Base-by-base conservation (phyloP, 2,113 vertebrate species). In the Eleginops maclovinus region DNA sequence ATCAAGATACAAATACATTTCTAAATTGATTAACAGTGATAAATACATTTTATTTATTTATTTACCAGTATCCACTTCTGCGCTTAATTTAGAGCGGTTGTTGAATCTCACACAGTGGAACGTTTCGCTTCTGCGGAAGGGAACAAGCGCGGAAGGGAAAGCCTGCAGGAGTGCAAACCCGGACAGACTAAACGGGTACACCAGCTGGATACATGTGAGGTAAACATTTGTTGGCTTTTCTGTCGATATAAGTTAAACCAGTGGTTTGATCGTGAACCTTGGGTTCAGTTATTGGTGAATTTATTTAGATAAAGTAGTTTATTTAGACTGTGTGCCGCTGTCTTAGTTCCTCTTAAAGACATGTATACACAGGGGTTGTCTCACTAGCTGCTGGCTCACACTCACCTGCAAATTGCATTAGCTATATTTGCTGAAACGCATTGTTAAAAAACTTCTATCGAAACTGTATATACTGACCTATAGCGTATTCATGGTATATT, bases 141-240 rank as follows among this genome's bases (percentile, higher is more conserved):
- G 36, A 84, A 81, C 50, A 69, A 43, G 4, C 2, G 21, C 82
- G 83, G 89, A 88, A 71, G 1, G 36, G 4, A 61, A 55, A 61
- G 11, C n/a, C 3, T 6, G 3, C 9, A 2, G 68, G 72, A 75
- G 0, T 7, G n/a, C 49, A 17, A 9, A 14, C 10, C 56, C 85
- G 89, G 82, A 81, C 58, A 3, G 44, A 50, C 12, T 84, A 81
- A 2, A 62, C 3, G 2, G 90, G 64, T 22, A 83, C 88, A 84
- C 91, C 24, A 0, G 22, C 9, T 83, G 78, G 44, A 77, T 65
- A 72, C 91, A 89, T 91, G 91, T 89, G 91, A 91, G 87, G 86
- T 93, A 87, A 87, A 85, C 43, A 79, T 68, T 72, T 68, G 58
- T 43, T 46, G 14, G 0, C 11, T 49, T 68, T 79, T 40, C 47